Conservation (phyloP, 2,888 invertebrate genomes). For the Caradrina kadenii region DNA sequence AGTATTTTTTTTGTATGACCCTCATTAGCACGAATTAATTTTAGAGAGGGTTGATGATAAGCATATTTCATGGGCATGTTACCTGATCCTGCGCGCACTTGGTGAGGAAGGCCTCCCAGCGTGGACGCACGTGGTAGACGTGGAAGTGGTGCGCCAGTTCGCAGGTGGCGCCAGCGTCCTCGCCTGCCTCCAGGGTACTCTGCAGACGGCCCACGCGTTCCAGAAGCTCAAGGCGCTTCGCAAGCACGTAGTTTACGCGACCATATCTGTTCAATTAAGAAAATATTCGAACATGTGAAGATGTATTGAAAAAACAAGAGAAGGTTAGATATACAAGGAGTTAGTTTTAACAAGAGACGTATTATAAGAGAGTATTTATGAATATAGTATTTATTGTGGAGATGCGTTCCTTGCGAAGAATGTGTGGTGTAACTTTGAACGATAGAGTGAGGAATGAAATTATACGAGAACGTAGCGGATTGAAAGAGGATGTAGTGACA, state of each 20-base stretch:
- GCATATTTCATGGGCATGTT: constrained; percentile 3
- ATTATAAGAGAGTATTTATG: too few species aligned
- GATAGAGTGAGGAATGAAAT: too few species aligned
- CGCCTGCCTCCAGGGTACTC: constrained; percentile 95
- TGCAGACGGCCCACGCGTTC: constrained; percentile 97
- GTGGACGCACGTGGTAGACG: constrained; percentile 97
- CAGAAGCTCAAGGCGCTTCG: constrained; percentile 97
- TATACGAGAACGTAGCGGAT: too few species aligned
- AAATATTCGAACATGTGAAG: not conserved
- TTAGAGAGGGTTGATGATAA: too few species aligned
- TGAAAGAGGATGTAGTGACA: too few species aligned
- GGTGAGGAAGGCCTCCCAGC: constrained; percentile 97
- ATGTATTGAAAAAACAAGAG: not conserved
- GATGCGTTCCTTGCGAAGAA: too few species aligned
- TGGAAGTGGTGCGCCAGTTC: constrained; percentile 99
- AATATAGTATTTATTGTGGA: too few species aligned
- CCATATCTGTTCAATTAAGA: constrained; percentile 93
- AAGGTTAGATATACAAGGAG: too few species aligned
- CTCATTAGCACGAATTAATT: too few species aligned
- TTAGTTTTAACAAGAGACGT: too few species aligned
- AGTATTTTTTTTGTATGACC: too few species aligned
- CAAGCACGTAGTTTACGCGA: constrained; percentile 99
- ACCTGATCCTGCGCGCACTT: constrained; percentile 78
- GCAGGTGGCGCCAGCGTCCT: constrained; percentile 98
- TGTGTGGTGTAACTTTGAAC: too few species aligned